phyloP scores from a whole-genome alignment of 2,797 vertebrate species.

The Podarcis lilfordi region DNA sequence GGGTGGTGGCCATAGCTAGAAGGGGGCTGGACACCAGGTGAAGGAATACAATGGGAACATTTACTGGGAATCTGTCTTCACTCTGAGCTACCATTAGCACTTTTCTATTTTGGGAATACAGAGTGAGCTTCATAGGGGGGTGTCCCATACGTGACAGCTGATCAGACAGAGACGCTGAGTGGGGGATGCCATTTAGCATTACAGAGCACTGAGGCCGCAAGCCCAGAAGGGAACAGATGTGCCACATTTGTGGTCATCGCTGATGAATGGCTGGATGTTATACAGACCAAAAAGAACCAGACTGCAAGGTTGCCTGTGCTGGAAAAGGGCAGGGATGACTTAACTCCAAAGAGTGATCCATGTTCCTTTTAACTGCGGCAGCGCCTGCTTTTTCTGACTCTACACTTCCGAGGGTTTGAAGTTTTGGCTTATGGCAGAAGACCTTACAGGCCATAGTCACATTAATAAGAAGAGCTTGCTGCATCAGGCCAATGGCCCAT shows the following conservation, averaged over 20 bases:
- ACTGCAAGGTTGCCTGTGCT: background rate
- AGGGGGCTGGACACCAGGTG: background rate
- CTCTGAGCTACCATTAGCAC: background rate
- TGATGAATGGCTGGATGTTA: slow-evolving; percentile 3
- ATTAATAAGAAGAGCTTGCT: too few relatives aligned
- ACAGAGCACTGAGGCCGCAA: background rate
- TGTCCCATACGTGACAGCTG: slow-evolving; percentile 23
- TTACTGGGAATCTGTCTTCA: background rate
- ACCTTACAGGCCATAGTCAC: background rate
- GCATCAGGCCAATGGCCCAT: too few relatives aligned
- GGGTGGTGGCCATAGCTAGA: background rate
- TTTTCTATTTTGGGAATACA: slow-evolving; percentile 16
- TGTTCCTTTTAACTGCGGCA: background rate
- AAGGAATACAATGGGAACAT: background rate
- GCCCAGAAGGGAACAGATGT: background rate
- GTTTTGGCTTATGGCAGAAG: background rate
- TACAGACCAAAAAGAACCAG: background rate
- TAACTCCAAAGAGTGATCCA: background rate
- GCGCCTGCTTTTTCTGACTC: background rate
- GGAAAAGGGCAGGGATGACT: background rate
- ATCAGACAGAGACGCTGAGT: background rate
- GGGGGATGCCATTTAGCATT: background rate
- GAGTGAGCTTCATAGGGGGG: background rate
- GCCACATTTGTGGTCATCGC: background rate
- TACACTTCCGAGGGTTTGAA: background rate